Percentiles rank a stretch among this genome's conserved stretches.
phyloP scores from a whole-genome alignment of 2,113 vertebrate species.

The Ptilorrhoa leucosticta region DNA sequence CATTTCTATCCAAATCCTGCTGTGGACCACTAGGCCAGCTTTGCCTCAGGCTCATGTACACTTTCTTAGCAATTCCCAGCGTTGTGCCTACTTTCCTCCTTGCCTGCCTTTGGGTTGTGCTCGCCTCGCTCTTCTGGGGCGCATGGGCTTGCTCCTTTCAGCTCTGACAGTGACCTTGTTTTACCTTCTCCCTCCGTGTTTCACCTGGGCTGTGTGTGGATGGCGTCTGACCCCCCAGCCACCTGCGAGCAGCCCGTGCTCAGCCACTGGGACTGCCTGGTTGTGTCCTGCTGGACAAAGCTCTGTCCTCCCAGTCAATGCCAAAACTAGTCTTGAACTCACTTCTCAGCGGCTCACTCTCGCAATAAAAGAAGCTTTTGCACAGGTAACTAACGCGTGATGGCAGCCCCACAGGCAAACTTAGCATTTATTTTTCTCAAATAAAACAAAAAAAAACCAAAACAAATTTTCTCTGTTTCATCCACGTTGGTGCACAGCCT shows the following conservation, averaged over 20 bases:
- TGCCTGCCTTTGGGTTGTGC: neutral
- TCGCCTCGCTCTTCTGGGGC: neutral
- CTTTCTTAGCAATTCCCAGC: neutral
- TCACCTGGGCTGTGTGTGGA: neutral
- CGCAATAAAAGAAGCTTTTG: neutral
- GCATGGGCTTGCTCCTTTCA: neutral
- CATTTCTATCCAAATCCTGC: neutral
- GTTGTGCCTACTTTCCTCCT: neutral
- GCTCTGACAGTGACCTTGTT: neutral
- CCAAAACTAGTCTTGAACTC: neutral
- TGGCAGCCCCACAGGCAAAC: neutral
- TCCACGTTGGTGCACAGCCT: neutral
- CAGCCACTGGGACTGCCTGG: neutral
- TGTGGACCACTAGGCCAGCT: neutral
- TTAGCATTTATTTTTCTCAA: neutral
- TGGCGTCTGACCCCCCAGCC: neutral
- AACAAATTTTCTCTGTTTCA: neutral
- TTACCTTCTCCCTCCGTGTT: neutral
- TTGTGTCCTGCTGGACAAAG: neutral
- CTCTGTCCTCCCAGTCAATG: neutral
- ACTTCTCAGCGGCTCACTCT: neutral
- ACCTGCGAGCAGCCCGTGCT: neutral
- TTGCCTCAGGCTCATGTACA: rapidly evolving
- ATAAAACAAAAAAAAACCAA: neutral
- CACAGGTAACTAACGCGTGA: neutral